These are phyloP conservation scores for Oligia strigilis DNA, from an alignment of 2,888 invertebrate genomes.

Conservation along the genomic window DNA sequence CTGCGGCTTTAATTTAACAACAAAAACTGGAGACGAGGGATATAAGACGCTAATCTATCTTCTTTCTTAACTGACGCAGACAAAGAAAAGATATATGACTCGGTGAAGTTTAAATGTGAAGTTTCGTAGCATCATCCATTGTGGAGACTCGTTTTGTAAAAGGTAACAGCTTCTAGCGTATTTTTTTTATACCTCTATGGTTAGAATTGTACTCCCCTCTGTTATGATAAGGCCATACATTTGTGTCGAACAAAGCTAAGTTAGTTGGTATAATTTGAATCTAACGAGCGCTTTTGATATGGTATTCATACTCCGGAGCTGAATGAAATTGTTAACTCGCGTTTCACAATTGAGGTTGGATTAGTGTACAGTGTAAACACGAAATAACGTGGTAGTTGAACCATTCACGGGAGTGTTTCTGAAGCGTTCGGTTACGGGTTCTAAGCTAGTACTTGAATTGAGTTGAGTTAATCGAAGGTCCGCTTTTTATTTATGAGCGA, in stretches of 20 bases:
- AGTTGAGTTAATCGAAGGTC: slow-evolving; percentile 3
- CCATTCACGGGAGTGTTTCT: slow-evolving; percentile 3
- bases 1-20: slow-evolving; percentile 54
- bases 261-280: slow-evolving; percentile 61
- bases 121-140: slow-evolving; percentile 48
- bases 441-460: slow-evolving; percentile 11
- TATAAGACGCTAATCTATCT: slow-evolving; percentile 61
- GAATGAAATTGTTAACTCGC: slow-evolving; percentile 60
- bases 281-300: slow-evolving; percentile 65
- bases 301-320: slow-evolving; percentile 52
- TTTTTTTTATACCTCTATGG: slow-evolving; percentile 41
- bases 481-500: slow-evolving; percentile 21
- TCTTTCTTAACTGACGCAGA: slow-evolving; percentile 58
- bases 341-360: slow-evolving; percentile 53
- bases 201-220: slow-evolving; percentile 48
- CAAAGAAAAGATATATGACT: slow-evolving; percentile 60
- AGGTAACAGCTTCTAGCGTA: slow-evolving; percentile 30
- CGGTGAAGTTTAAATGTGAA: slow-evolving; percentile 61
- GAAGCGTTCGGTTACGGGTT: neutral
- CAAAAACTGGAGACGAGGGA: slow-evolving; percentile 56
- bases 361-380: slow-evolving; percentile 40
- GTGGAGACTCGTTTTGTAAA: slow-evolving; percentile 39
- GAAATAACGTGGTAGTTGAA: slow-evolving; percentile 14
- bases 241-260: slow-evolving; percentile 55
- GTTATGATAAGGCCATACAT: slow-evolving; percentile 66